A percentile compares a stretch with the other conserved stretches of the same genome.
Evolutionary conservation across 2,888 invertebrate species (phyloP).

Genomic region (Sussaba pulchella): DNA sequence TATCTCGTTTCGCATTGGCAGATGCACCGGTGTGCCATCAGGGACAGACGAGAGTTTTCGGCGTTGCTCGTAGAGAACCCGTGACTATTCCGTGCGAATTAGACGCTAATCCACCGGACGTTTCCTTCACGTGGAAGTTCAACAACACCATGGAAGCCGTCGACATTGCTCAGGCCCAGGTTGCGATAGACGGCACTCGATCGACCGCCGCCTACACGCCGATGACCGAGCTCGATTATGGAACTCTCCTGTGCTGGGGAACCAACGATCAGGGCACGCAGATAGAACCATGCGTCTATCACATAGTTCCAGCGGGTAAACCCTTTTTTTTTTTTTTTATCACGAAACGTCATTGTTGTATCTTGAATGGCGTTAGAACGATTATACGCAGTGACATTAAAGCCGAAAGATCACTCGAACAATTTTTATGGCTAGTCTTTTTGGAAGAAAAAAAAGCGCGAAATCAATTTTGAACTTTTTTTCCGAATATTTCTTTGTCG

Average conservation of each 20-base stretch:
- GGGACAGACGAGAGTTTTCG: slow-evolving; percentile 89
- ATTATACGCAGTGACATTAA: too few relatives aligned
- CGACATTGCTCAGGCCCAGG: slow-evolving; percentile 88
- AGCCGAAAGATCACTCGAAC: too few relatives aligned
- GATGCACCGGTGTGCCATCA: slow-evolving; percentile 90
- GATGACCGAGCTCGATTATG: slow-evolving; percentile 90
- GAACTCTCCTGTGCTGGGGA: slow-evolving; percentile 91
- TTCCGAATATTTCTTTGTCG: too few relatives aligned
- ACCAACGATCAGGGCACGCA: slow-evolving; percentile 90
- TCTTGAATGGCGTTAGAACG: background rate
- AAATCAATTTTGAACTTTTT: too few relatives aligned
- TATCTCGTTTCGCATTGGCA: slow-evolving; percentile 77
- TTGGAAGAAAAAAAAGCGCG: too few relatives aligned
- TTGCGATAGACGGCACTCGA: slow-evolving; percentile 87
- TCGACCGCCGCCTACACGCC: slow-evolving; percentile 90
- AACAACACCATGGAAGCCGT: slow-evolving; percentile 90
- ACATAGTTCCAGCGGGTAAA: slow-evolving; percentile 90
- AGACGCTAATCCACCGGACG: slow-evolving; percentile 91
- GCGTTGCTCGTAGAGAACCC: slow-evolving; percentile 90
- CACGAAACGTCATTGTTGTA: background rate
- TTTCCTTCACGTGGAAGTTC: slow-evolving; percentile 91
- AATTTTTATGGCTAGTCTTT: too few relatives aligned
- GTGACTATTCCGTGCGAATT: slow-evolving; percentile 90
- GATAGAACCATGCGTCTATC: slow-evolving; percentile 90
- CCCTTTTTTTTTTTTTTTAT: slow-evolving; percentile 26